Conservation (phyloP, 2,797 vertebrate species). For the Sciaenops ocellatus region DNA sequence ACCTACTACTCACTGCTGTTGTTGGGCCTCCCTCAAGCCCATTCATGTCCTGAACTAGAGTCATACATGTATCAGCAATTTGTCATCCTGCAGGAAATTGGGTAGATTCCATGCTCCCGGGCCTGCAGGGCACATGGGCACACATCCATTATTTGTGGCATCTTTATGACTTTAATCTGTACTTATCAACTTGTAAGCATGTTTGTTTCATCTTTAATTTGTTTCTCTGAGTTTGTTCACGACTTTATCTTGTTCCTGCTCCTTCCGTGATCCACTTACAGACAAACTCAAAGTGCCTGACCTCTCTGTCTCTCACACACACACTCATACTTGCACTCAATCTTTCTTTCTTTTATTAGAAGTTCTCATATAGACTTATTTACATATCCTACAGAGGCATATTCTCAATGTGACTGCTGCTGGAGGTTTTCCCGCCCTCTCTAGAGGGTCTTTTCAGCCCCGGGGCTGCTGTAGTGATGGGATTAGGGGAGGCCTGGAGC, state of each 20-base stretch:
- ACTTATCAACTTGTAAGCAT: constrained; percentile 47
- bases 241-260: constrained; percentile 34
- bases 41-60: constrained; percentile 51
- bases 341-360: constrained; percentile 46
- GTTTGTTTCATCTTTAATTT: constrained; percentile 58
- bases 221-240: constrained; percentile 33
- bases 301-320: constrained; percentile 19
- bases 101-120: constrained; percentile 46
- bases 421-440: constrained; percentile 80
- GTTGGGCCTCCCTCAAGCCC: constrained; percentile 52
- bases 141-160: constrained; percentile 56
- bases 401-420: constrained; percentile 76
- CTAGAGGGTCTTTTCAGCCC: constrained; percentile 80
- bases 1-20: constrained; percentile 8
- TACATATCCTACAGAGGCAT: constrained; percentile 75
- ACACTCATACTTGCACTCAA: constrained; percentile 7
- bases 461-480: constrained; percentile 76
- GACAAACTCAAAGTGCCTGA: constrained; percentile 9
- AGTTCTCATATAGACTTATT: constrained; percentile 69
- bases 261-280: constrained; percentile 36
- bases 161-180: constrained; percentile 59
- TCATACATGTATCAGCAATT: constrained; percentile 64
- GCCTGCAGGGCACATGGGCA: constrained; percentile 30
- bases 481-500: constrained; percentile 81
- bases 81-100: constrained; percentile 59